phyloP scores from a whole-genome alignment of 1,140 invertebrate genomes.

The Ostrea edulis region DNA sequence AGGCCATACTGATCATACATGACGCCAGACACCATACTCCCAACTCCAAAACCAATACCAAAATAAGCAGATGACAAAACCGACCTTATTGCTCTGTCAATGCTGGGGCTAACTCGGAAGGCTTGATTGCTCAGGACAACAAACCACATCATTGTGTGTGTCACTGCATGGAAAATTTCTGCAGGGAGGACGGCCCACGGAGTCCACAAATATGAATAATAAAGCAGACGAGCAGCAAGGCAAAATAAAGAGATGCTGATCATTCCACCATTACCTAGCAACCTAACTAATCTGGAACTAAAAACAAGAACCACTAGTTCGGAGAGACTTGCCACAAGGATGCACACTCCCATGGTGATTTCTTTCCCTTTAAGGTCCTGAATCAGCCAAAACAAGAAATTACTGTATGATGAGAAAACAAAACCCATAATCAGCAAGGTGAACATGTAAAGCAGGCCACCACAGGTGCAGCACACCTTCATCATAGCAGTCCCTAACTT shows the following conservation, averaged over 20 bases:
- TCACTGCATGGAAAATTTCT: constrained; percentile 73
- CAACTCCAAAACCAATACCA: constrained; percentile 73
- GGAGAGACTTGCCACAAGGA: constrained; percentile 68
- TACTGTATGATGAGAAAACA: constrained; percentile 70
- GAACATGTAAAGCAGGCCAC: constrained; percentile 68
- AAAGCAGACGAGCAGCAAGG: constrained; percentile 65
- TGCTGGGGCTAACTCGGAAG: constrained; percentile 70
- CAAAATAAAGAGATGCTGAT: constrained; percentile 66
- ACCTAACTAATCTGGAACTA: constrained; percentile 67
- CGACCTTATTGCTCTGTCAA: constrained; percentile 72
- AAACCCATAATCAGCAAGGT: constrained; percentile 73
- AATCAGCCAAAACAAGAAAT: constrained; percentile 76
- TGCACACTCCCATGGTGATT: constrained; percentile 70
- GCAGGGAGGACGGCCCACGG: constrained; percentile 74
- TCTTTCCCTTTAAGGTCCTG: constrained; percentile 73
- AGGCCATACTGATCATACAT: constrained; percentile 69
- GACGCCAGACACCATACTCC: constrained; percentile 70
- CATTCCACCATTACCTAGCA: constrained; percentile 68
- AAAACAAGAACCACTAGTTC: constrained; percentile 75
- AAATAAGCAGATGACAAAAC: constrained; percentile 75
- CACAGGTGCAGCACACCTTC: constrained; percentile 69
- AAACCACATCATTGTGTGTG: constrained; percentile 75
- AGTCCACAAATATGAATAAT: constrained; percentile 71
- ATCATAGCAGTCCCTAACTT: constrained; percentile 68
- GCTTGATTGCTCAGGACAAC: constrained; percentile 73